A percentile compares a stretch with the other conserved stretches of the same genome.
phyloP scores from a whole-genome alignment of 2,797 vertebrate species.

The Myotis pilosus region DNA sequence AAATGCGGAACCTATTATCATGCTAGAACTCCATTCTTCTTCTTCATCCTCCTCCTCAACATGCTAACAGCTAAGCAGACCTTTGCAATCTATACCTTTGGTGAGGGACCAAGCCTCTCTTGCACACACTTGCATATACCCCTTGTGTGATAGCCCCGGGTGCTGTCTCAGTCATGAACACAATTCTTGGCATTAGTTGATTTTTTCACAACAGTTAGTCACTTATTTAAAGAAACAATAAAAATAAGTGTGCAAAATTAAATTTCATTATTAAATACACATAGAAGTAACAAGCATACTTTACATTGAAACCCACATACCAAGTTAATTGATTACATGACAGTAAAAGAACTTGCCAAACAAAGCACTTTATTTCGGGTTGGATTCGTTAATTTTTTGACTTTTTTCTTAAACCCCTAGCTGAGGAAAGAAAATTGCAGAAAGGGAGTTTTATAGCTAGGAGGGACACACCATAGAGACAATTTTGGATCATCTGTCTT shows the following conservation, averaged over 20 bases:
- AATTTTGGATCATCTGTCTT: not conserved
- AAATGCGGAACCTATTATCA: not conserved
- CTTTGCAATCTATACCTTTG: not conserved
- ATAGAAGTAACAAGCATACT: conserved; percentile 86
- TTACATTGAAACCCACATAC: conserved; percentile 71
- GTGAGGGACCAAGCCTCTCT: not conserved
- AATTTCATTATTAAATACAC: conserved; percentile 85
- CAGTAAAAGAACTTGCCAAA: conserved; percentile 67
- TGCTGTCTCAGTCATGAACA: not conserved
- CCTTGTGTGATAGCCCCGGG: not conserved
- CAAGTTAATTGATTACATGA: conserved; percentile 78
- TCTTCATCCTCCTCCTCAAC: not conserved
- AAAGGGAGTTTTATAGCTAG: not conserved
- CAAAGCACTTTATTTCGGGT: conserved; percentile 42
- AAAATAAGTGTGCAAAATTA: conserved; percentile 86
- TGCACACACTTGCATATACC: not conserved
- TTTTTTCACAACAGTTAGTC: conserved; percentile 79
- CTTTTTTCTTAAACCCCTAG: not conserved
- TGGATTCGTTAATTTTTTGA: not conserved
- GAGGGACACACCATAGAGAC: not conserved
- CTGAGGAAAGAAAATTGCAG: not conserved
- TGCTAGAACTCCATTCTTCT: not conserved
- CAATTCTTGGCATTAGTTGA: not conserved
- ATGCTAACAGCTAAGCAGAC: not conserved
- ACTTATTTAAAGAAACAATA: conserved; percentile 87